These are phyloP conservation scores for Periophthalmus magnuspinnatus DNA, from an alignment of 2,797 vertebrate species.

Conservation along the genomic window DNA sequence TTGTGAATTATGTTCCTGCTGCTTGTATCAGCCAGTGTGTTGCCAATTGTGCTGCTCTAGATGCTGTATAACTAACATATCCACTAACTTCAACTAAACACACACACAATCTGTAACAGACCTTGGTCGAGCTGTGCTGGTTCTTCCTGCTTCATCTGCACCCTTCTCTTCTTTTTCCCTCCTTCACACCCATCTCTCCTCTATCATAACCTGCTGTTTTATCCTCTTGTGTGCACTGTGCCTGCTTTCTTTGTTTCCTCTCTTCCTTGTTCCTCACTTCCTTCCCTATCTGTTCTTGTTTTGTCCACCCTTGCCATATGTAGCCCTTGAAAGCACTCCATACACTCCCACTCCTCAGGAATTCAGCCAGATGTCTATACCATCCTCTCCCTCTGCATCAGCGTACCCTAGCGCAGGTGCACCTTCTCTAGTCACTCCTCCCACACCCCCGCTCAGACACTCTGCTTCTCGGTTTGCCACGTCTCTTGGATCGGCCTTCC, in stretches of 20 bases:
- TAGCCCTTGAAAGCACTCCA: slow-evolving; percentile 93
- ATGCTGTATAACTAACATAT: slow-evolving; percentile 46
- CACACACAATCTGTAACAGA: slow-evolving; percentile 27
- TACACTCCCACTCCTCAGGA: slow-evolving; percentile 86
- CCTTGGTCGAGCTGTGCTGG: slow-evolving; percentile 78
- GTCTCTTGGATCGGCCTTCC: slow-evolving; percentile 95
- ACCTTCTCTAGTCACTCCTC: slow-evolving; percentile 84
- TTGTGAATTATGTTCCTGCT: no score
- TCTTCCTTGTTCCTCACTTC: slow-evolving; percentile 72
- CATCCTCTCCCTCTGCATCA: slow-evolving; percentile 78
- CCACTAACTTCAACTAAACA: slow-evolving; percentile 46
- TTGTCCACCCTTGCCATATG: slow-evolving; percentile 52
- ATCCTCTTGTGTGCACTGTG: slow-evolving; percentile 71
- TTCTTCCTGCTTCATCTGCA: slow-evolving; percentile 97
- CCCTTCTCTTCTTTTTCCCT: slow-evolving; percentile 83
- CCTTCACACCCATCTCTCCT: slow-evolving; percentile 60
- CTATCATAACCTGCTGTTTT: slow-evolving; percentile 81
- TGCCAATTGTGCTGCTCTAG: not conserved
- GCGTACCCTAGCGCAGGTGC: slow-evolving; percentile 74
- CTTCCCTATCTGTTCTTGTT: slow-evolving; percentile 41
- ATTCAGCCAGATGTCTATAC: slow-evolving; percentile 84
- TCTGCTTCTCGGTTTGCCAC: slow-evolving; percentile 95
- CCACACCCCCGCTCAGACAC: slow-evolving; percentile 93
- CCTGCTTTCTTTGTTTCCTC: slow-evolving; percentile 74
- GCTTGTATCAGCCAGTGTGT: not conserved